Evolutionary conservation across 2,888 invertebrate species (phyloP), one percentile per base, ranked within the genome.

Genomic region (Callimorpha dominula): DNA sequence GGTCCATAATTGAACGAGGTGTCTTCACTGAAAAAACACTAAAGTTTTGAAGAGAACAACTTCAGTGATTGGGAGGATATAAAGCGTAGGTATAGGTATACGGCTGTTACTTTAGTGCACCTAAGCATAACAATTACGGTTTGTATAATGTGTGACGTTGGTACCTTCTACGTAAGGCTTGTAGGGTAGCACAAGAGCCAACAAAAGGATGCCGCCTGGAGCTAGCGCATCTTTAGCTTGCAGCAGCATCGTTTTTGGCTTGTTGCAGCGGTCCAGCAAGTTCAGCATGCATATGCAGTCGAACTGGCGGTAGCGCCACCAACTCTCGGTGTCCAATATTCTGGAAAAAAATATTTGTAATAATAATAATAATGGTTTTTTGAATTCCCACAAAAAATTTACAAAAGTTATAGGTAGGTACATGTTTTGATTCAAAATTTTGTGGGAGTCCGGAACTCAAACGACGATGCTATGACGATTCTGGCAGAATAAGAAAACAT

Each of bases 171-270:
- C 99, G 90, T 99, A 99, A 71, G 99, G 98, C 84, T 97, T 97
- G 94, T 99, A 98, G 0, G 99, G 99, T 77, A 99, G 95, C 17
- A 99, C 99, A 4, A 99, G 96, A 0, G 99, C 99, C n/a, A 99
- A 95, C 65, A 99, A 90, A 42, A 98, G 96, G 46, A 97, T 94
- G 0, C 99, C 99, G 70, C 96, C 96, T 0, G 97, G 97, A 9
- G 96, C 96, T 65, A 99, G 93, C 0, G 97, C 96, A 40, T 95
- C 89, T 80, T 96, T 96, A 49, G 99, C 98, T 85, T 98, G 97
- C 70, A 96, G 94, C 80, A 99, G 95, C 85, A 99, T 96, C 71
- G 97, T 96, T 79, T 97, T 94, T 0, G 99, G 99, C 82, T 97
- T 97, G 90, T 97, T 98, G 95, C 99, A 99, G 71, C 99, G 97